Evolutionary conservation across 2,113 vertebrate species (phyloP).

Genomic region (Poecilia latipinna): DNA sequence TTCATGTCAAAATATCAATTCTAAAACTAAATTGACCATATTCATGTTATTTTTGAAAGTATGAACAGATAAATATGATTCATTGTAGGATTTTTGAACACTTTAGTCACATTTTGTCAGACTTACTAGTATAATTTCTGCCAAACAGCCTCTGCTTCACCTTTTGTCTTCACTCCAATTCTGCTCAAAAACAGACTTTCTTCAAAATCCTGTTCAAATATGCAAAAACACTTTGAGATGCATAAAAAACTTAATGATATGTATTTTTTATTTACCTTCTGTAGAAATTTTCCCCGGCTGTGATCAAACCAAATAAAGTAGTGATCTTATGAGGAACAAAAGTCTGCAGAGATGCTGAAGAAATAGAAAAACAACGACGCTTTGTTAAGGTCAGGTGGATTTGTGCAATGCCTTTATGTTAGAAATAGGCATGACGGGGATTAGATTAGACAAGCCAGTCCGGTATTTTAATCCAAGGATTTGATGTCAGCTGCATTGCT

Average conservation of each 20-base stretch:
- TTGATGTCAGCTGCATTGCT: constrained; percentile 10
- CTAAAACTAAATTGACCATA: too few relatives aligned
- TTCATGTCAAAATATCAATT: background rate
- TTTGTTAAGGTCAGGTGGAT: background rate
- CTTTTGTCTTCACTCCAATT: constrained; percentile 72
- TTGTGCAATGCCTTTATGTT: constrained; percentile 7
- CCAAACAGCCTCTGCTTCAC: constrained; percentile 73
- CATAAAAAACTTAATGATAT: background rate
- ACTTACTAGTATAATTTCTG: constrained; percentile 74
- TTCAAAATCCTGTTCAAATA: background rate
- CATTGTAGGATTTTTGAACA: background rate
- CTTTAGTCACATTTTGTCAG: background rate
- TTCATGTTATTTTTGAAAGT: too few relatives aligned
- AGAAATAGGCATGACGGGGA: constrained; percentile 47
- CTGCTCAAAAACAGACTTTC: constrained; percentile 34
- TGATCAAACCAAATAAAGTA: constrained; percentile 71
- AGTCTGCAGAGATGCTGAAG: constrained; percentile 60
- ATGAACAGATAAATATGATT: too few relatives aligned
- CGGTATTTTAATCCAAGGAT: constrained; percentile 4
- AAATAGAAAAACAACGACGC: constrained; percentile 32
- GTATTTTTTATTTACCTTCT: constrained; percentile 43
- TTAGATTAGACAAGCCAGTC: constrained; percentile 38
- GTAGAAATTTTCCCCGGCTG: constrained; percentile 63
- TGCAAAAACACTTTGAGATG: background rate
- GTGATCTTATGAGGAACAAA: constrained; percentile 68